These are phyloP conservation scores for Zaprionus nigranus DNA, from an alignment of 1,140 invertebrate species.

Conservation along the genomic window DNA sequence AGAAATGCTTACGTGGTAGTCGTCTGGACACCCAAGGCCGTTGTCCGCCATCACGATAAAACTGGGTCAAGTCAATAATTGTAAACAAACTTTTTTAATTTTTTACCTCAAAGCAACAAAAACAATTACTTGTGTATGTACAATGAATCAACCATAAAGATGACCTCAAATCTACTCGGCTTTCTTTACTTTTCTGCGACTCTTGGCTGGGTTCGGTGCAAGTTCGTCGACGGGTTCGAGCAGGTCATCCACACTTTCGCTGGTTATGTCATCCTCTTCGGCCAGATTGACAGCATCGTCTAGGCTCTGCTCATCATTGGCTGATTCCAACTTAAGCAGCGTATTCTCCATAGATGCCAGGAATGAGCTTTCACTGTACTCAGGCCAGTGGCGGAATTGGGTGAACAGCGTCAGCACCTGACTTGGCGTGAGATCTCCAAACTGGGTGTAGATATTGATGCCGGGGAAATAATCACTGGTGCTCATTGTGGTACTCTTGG, in stretches of 20 bases:
- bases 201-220: conserved; percentile 13
- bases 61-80: neutral
- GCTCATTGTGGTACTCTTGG: conserved; percentile 60
- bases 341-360: conserved; percentile 86
- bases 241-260: conserved; percentile 51
- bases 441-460: conserved; percentile 87
- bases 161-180: conserved; percentile 18
- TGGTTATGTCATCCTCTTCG: conserved; percentile 74
- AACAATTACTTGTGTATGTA: conserved; percentile 41
- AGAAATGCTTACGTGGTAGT: conserved; percentile 72
- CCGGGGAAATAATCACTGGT: conserved; percentile 84
- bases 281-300: conserved; percentile 62
- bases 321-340: conserved; percentile 73
- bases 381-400: conserved; percentile 86
- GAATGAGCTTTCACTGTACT: conserved; percentile 87
- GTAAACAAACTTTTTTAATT: conserved; percentile 18
- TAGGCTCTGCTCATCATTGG: conserved; percentile 66
- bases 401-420: conserved; percentile 86
- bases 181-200: conserved; percentile 37
- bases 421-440: conserved; percentile 86
- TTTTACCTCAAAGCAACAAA: conserved; percentile 24
- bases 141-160: conserved; percentile 1
- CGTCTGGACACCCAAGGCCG: conserved; percentile 50
- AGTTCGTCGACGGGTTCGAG: conserved; percentile 34
- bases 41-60: conserved; percentile 22